phyloP scores from a whole-genome alignment of 2,888 invertebrate species.

The Dasysyrphus tricinctus region DNA sequence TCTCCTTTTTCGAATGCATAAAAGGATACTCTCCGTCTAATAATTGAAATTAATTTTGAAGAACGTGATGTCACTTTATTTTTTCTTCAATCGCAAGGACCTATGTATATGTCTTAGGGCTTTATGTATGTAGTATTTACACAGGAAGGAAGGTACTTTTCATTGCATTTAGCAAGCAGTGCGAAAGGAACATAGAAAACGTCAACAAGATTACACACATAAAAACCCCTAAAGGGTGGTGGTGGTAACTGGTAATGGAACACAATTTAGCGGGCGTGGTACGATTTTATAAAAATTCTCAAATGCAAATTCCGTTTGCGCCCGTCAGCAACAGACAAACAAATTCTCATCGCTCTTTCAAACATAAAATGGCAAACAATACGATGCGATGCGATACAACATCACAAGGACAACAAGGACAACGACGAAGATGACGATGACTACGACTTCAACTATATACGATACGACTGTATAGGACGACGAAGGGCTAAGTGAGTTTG shows the following conservation, averaged over 20 bases:
- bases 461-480: no score
- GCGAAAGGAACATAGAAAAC: conserved; percentile 3
- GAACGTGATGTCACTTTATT: conserved; percentile 45
- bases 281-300: conserved; percentile 38
- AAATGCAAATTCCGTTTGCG: conserved; percentile 71
- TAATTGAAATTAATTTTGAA: conserved; percentile 72
- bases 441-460: background rate
- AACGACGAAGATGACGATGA: conserved; percentile 16
- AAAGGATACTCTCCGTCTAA: conserved; percentile 34
- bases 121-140: background rate
- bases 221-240: background rate
- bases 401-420: conserved; percentile 12
- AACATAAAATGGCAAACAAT: conserved; percentile 13
- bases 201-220: conserved; percentile 15
- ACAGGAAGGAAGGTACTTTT: background rate
- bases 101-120: background rate
- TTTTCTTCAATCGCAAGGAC: conserved; percentile 13
- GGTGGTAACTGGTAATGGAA: conserved; percentile 21
- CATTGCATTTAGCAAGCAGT: conserved; percentile 48
- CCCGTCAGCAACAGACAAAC: conserved; percentile 74
- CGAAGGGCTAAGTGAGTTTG: conserved; percentile 72
- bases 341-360: conserved; percentile 54
- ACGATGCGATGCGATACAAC: conserved; percentile 25
- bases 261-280: conserved; percentile 43
- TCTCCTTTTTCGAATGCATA: background rate